Percentiles rank a stretch among this genome's conserved stretches.
Conservation (phyloP, 2,113 vertebrate species). For the Felis chaus region DNA sequence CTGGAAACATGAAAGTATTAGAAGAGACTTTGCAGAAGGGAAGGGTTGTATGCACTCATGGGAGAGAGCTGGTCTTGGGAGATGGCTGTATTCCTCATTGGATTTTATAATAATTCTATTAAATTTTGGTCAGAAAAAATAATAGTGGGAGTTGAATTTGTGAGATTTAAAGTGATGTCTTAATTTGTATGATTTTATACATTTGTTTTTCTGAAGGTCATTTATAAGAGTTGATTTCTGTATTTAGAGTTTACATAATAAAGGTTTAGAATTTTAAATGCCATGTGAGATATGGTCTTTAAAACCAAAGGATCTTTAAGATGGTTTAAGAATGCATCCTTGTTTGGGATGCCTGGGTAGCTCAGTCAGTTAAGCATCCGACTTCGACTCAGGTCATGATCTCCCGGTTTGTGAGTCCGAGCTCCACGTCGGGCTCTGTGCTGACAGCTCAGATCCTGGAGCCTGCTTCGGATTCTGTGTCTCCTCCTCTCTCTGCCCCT, state of each 20-base stretch:
- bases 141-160: neutral
- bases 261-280: conserved; percentile 8
- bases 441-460: too few species aligned
- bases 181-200: conserved; percentile 39
- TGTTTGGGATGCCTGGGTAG: neutral
- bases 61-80: neutral
- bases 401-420: too few species aligned
- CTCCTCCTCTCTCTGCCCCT: too few species aligned
- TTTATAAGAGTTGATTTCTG: conserved; percentile 12
- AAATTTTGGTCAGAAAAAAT: neutral
- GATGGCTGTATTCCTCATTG: neutral
- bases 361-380: too few species aligned
- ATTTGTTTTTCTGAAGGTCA: neutral
- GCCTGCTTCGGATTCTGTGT: too few species aligned
- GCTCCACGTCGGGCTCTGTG: too few species aligned
- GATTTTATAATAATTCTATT: neutral
- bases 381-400: too few species aligned
- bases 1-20: neutral
- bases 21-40: neutral
- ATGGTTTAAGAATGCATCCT: neutral
- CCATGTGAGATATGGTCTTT: neutral
- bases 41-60: neutral
- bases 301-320: neutral
- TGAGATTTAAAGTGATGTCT: conserved; percentile 38
- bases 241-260: neutral